phyloP scores from a whole-genome alignment of 2,797 vertebrate species.

The Periparus ater region DNA sequence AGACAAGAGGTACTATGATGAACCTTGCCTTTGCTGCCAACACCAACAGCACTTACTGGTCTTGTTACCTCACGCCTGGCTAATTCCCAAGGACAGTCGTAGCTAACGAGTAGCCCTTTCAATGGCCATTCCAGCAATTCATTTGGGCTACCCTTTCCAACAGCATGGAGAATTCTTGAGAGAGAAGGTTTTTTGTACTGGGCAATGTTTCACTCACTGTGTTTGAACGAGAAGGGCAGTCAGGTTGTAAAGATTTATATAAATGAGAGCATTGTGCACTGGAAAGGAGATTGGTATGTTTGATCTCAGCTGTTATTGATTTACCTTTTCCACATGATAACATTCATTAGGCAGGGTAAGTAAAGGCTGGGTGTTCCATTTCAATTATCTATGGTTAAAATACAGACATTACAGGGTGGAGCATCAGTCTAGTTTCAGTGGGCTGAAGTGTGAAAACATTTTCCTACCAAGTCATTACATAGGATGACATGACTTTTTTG shows the following conservation, averaged over 20 bases:
- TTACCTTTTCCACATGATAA: slow-evolving; percentile 75
- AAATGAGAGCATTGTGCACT: slow-evolving; percentile 72
- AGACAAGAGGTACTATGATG: slow-evolving; percentile 68
- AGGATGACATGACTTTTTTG: neutral
- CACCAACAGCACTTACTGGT: slow-evolving; percentile 58
- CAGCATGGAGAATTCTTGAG: slow-evolving; percentile 30
- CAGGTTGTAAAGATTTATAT: slow-evolving; percentile 71
- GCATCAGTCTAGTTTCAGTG: slow-evolving; percentile 57
- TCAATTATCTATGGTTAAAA: slow-evolving; percentile 66
- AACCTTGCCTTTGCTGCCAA: slow-evolving; percentile 60
- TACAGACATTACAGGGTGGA: slow-evolving; percentile 44
- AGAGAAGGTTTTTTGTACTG: slow-evolving; percentile 55
- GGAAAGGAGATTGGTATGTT: slow-evolving; percentile 70
- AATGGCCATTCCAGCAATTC: slow-evolving; percentile 59
- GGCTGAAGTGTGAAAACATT: slow-evolving; percentile 55
- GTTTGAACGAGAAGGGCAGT: slow-evolving; percentile 43
- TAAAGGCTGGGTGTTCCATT: slow-evolving; percentile 64
- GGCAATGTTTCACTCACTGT: neutral
- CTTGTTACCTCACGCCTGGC: slow-evolving; percentile 61
- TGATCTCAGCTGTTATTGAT: slow-evolving; percentile 75
- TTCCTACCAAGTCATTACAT: slow-evolving; percentile 39
- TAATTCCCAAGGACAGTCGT: slow-evolving; percentile 58
- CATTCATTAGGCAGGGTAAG: slow-evolving; percentile 73
- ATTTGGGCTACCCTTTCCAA: slow-evolving; percentile 46
- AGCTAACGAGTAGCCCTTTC: slow-evolving; percentile 59